phyloP scores from a whole-genome alignment of 1,140 invertebrate genomes.

The Drosophila melanogaster region Release_6_plus_ISO1_MT NT_037436.4:17182501-17183000 shows the following conservation, averaged over 20 bases:
- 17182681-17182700: slow-evolving; percentile 42
- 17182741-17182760: slow-evolving; percentile 53
- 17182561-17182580: slow-evolving; percentile 82
- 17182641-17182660: slow-evolving; percentile 80
- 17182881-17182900: slow-evolving; percentile 62
- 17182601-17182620: neutral
- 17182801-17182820: slow-evolving; percentile 36
- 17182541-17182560: slow-evolving; percentile 83
- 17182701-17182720: slow-evolving; percentile 72
- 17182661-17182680: slow-evolving; percentile 65
- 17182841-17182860: slow-evolving; percentile 69
- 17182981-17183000: neutral
- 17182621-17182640: slow-evolving; percentile 77
- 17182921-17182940: slow-evolving; percentile 80
- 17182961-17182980: neutral
- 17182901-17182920: slow-evolving; percentile 54
- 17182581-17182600: slow-evolving; percentile 14
- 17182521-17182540: slow-evolving; percentile 83
- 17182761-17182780: slow-evolving; percentile 64
- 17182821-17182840: neutral
- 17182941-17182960: slow-evolving; percentile 79
- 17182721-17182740: slow-evolving; percentile 37
- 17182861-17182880: slow-evolving; percentile 81
- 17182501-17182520: slow-evolving; percentile 82
- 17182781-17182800: slow-evolving; percentile 79